phyloP scores from a whole-genome alignment of 2,888 invertebrate genomes.

The Oithona nana region DNA sequence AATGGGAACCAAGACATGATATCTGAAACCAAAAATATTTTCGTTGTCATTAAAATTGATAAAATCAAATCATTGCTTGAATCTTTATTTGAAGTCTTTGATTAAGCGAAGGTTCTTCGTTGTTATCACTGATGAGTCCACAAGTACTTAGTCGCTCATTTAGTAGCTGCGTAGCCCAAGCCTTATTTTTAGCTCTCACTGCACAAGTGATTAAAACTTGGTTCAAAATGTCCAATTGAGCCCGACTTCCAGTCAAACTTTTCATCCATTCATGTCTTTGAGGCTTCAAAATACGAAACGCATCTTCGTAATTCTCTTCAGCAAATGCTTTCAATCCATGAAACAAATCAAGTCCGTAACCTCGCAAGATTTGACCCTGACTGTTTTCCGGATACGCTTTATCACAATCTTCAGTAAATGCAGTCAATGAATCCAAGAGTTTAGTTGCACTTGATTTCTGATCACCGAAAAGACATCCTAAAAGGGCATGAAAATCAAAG shows the following conservation, averaged over 20 bases:
- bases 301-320: neutral
- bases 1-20: slow-evolving; percentile 19
- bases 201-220: neutral
- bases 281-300: neutral
- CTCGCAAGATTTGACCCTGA: too few relatives aligned
- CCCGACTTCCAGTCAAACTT: neutral
- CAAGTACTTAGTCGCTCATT: too few relatives aligned
- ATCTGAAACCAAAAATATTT: too few relatives aligned
- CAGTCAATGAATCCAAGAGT: neutral
- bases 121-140: too few relatives aligned
- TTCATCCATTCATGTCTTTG: neutral
- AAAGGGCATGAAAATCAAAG: slow-evolving; percentile 1
- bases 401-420: too few relatives aligned
- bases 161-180: neutral
- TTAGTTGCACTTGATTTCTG: neutral
- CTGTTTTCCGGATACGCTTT: too few relatives aligned
- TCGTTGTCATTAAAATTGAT: too few relatives aligned
- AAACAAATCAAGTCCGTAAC: too few relatives aligned
- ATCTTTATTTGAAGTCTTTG: too few relatives aligned
- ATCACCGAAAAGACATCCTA: neutral
- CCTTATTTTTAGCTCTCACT: neutral
- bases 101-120: too few relatives aligned
- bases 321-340: neutral
- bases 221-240: neutral
- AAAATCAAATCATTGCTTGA: too few relatives aligned